Evolutionary conservation across 92 coral and sea anemone genomes (phyloP), one percentile per base, ranked within the genome.

Genomic region (Scolanthus callimorphus): DNA sequence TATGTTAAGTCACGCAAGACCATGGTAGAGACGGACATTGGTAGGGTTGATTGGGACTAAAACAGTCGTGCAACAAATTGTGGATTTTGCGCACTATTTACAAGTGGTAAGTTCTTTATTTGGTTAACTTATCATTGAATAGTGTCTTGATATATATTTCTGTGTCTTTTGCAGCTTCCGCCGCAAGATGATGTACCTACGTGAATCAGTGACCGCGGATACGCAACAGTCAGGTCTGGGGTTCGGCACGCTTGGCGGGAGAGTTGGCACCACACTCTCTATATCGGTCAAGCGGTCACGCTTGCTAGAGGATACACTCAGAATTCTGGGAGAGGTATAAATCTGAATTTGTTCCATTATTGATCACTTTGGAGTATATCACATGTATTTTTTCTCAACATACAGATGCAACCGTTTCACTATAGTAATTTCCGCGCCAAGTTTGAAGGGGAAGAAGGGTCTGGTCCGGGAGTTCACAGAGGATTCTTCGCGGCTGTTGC

Each of bases 401-500:
- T 60, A 1, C 60, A 89, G 97, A 89, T 89, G 97, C 73, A 83
- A 41, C 78, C 97, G 11, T 89, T 75, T 52, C 97, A 89, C 67
- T 89, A 89, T 56, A 84, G 91, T 52, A 89, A 89, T 71, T 73
- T 89, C 49, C 97, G 97, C 25, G 89, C 82, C 53, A 89, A 85
- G 51, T 89, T 89, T 70, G 97, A 89, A 55, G 97, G 97, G 23
- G 97, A 89, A 63, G 97, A 89, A 54, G 97, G 97, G 13, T 89
- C 97, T 8, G 97, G 97, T 27, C 97, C 97, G 25, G 97, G 97
- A 29, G 97, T 89, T 31, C 84, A 85, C 63, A 73, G 97, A 52
- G 97, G 97, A 4, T 89, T 89, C 77, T 89, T 89, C 45, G 97
- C 97, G 38, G 91, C 97, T 6, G 77, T 89, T 27, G 97, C 97